Base-by-base conservation (phyloP, 2,797 vertebrate genomes). In the Corythornis leucogaster region DNA sequence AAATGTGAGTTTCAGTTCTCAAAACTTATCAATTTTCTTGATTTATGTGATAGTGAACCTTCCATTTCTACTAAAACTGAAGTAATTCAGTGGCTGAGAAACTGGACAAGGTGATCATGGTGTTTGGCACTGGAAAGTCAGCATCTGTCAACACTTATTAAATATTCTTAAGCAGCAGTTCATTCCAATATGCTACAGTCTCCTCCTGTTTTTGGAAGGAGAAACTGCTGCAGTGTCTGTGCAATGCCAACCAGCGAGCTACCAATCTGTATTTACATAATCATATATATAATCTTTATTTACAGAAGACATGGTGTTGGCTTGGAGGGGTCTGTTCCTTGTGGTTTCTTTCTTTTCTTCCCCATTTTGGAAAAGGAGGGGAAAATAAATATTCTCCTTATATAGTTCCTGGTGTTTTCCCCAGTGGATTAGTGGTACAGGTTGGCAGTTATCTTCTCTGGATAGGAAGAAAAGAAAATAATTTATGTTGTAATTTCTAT, bases 111-210 rank as follows among this genome's bases (percentile, higher is more conserved):
- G 61, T 19, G 33, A 80, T 80, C 50, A 22, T 26, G 35, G 58
- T 78, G 31, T 80, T 73, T 91, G 92, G 82, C 76, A 80, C 80
- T 66, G 61, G 73, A 78, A 87, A 85, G 59, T 82, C 91, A 87
- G 76, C 87, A 94, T 94, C 92, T 94, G 93, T 92, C 91, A 73
- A 89, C 76, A 35, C 5, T 92, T 74, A 77, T 66, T 55, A 94
- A 93, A 89, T 89, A 89, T 95, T 93, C 73, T 79, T 48, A 66
- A 89, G 66, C 66, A 78, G 50, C 51, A 80, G 42, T 71, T 93
- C 6, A 0, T 71, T 95, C 69, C 62, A 85, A 15, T 70, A 70
- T 74, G 76, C 81, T 93, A 54, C 38, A 64, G 73, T 69, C 66
- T 89, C 46, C 48, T 94, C 61, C 69, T 87, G 62, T 2, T 83